Conservation (phyloP, 2,113 vertebrate species). For the Regulus satrapa region DNA sequence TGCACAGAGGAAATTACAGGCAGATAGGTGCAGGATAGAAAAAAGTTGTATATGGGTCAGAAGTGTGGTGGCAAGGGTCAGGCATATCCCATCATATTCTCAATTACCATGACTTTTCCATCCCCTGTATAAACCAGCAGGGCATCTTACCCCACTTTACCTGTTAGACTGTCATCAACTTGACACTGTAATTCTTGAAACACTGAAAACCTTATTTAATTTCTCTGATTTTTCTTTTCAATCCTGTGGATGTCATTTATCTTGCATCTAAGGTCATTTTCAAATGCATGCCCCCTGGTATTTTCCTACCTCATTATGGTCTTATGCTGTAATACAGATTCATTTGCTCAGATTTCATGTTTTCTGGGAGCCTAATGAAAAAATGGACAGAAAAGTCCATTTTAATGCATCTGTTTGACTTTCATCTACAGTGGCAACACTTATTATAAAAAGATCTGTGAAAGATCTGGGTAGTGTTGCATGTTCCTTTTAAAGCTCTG, state of each 20-base stretch:
- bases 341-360: neutral
- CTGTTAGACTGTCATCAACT: neutral
- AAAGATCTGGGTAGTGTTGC: neutral
- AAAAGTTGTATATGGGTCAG: neutral
- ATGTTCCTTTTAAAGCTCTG: neutral
- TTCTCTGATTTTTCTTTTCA: neutral
- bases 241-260: neutral
- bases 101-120: neutral
- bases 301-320: neutral
- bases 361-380: neutral
- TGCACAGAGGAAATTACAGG: neutral
- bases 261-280: neutral
- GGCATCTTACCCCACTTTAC: neutral
- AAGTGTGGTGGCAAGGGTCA: neutral
- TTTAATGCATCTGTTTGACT: neutral
- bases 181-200: neutral
- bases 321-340: neutral
- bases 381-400: neutral
- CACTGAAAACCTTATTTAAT: neutral
- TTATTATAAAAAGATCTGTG: neutral
- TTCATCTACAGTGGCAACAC: neutral
- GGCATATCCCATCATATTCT: neutral
- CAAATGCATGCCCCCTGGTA: neutral
- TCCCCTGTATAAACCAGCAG: neutral
- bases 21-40: neutral